A percentile compares a stretch with the other conserved stretches of the same genome.
phyloP scores from a whole-genome alignment of 2,113 vertebrate species.

The Eurypyga helias region DNA sequence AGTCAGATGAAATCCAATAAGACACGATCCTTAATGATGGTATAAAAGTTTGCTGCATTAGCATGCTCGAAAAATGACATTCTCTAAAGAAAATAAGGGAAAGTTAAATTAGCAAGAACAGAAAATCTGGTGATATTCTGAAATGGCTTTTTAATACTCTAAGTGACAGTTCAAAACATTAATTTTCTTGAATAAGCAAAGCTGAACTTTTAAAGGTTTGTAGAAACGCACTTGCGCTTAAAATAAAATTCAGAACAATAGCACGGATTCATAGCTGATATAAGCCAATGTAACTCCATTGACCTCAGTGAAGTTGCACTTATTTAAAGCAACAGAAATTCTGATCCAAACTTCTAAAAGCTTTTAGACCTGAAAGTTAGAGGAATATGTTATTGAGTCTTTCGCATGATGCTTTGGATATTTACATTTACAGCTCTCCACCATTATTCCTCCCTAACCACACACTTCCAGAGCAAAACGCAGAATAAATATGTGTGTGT shows the following conservation, averaged over 20 bases:
- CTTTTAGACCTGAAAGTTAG: not conserved
- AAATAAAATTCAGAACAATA: not conserved
- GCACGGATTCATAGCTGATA: not conserved
- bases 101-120: constrained; percentile 30
- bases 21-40: constrained; percentile 23
- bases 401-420: not conserved
- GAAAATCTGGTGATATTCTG: not conserved
- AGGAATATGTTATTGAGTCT: not conserved
- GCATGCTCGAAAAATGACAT: not conserved
- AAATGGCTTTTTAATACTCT: constrained; percentile 8
- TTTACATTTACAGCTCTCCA: not conserved
- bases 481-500: not conserved
- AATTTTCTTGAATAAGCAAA: constrained; percentile 35
- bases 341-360: not conserved
- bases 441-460: not conserved
- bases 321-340: not conserved
- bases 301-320: not conserved
- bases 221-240: not conserved
- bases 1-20: constrained; percentile 50
- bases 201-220: not conserved
- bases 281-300: not conserved
- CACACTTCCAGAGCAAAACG: not conserved
- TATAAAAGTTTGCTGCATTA: constrained; percentile 26
- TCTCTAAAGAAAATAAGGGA: constrained; percentile 2
- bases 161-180: constrained; percentile 32